These are phyloP conservation scores for Mus spretus DNA, from an alignment of 2,797 vertebrate species.

Conservation along the genomic window DNA sequence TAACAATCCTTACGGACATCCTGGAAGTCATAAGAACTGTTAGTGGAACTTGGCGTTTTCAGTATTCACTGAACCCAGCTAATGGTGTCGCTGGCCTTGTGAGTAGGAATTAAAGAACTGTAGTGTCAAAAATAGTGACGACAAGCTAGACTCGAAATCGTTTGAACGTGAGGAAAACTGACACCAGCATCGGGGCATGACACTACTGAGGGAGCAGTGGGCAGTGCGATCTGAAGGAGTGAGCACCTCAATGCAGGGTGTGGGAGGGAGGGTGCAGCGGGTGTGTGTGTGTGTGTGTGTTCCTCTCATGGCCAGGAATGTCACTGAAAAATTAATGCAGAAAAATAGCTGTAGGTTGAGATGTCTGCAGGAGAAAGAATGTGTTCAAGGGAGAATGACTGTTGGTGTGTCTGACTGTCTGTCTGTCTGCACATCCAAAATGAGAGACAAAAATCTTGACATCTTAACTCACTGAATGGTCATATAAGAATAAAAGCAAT, in stretches of 20 bases:
- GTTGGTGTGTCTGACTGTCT: neutral
- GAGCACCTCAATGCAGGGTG: neutral
- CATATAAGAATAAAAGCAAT: neutral
- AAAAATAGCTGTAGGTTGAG: neutral
- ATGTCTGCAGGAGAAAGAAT: neutral
- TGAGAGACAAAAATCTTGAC: neutral
- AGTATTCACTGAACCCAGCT: neutral
- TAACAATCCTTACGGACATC: neutral
- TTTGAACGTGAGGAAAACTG: conserved; percentile 38
- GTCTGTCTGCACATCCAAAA: neutral
- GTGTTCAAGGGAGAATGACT: neutral
- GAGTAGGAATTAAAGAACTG: conserved; percentile 51
- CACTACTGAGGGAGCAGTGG: neutral
- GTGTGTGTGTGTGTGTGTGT: neutral
- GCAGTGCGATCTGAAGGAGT: conserved; percentile 18
- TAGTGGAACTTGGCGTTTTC: neutral
- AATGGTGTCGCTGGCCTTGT: neutral
- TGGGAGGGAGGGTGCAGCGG: too few species aligned
- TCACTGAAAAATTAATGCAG: neutral
- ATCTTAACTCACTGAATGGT: neutral
- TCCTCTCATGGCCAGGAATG: neutral
- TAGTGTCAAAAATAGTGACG: conserved; percentile 35
- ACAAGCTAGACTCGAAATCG: neutral
- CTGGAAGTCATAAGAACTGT: conserved; percentile 9
- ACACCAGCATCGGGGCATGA: neutral